Evolutionary conservation across 2,113 vertebrate species (phyloP).

Genomic region (Trochalopteron elliotii): DNA sequence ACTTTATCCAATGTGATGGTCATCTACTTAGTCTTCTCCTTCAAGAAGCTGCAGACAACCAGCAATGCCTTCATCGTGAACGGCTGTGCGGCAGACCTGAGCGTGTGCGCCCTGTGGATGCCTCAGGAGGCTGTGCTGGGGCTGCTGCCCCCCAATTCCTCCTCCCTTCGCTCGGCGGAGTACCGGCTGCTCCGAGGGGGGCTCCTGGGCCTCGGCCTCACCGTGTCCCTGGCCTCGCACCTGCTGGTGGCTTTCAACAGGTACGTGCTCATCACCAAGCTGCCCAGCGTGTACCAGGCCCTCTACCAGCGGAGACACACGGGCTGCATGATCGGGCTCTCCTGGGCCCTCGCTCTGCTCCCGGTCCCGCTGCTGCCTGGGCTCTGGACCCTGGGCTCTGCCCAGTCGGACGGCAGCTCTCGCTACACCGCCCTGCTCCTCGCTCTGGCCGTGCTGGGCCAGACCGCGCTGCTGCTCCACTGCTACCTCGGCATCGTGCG

Average conservation of each 20-base stretch:
- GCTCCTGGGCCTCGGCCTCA: constrained; percentile 82
- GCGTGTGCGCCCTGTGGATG: constrained; percentile 89
- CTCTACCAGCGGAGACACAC: constrained; percentile 83
- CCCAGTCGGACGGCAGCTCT: constrained; percentile 47
- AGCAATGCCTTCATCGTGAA: constrained; percentile 90
- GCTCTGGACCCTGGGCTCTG: constrained; percentile 60
- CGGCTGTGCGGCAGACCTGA: constrained; percentile 83
- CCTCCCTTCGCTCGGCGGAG: constrained; percentile 47
- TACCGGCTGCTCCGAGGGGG: constrained; percentile 79
- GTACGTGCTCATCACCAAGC: constrained; percentile 86
- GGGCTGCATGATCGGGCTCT: constrained; percentile 81
- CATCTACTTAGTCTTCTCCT: constrained; percentile 85
- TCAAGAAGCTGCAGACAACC: constrained; percentile 86
- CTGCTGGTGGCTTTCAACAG: constrained; percentile 88
- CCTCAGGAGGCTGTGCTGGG: constrained; percentile 84
- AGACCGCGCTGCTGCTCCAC: constrained; percentile 81
- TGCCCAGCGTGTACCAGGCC: constrained; percentile 83
- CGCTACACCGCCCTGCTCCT: constrained; percentile 77
- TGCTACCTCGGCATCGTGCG: constrained; percentile 88
- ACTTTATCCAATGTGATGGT: constrained; percentile 85
- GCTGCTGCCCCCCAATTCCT: constrained; percentile 70
- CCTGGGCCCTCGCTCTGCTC: constrained; percentile 81
- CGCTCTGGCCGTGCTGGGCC: constrained; percentile 78
- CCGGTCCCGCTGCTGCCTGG: constrained; percentile 77
- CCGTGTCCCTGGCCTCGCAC: constrained; percentile 84